Evolutionary conservation across 2,888 invertebrate genomes (phyloP).

Genomic region (Amiota communis): DNA sequence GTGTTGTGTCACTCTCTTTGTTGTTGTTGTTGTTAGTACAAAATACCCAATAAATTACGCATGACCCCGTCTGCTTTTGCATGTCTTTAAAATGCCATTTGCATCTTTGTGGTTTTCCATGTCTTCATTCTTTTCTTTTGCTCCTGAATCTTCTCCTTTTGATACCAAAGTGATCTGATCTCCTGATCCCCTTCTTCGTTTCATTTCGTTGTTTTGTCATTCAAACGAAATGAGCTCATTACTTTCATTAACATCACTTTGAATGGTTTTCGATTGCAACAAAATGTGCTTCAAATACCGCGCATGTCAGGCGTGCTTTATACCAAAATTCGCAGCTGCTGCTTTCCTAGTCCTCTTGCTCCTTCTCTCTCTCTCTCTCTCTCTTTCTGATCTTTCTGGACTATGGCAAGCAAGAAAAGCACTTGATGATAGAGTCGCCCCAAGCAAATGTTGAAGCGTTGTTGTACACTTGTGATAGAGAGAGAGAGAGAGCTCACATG

Average conservation of each 20-base stretch:
- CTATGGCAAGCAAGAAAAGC: not conserved
- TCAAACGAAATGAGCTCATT: slow-evolving; percentile 51
- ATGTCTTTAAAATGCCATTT: slow-evolving; percentile 71
- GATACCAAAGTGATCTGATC: not conserved
- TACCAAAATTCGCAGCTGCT: slow-evolving; percentile 50
- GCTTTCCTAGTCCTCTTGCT: slow-evolving; percentile 34
- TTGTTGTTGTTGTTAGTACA: slow-evolving; percentile 36
- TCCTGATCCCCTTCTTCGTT: slow-evolving; percentile 40
- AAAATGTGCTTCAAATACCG: slow-evolving; percentile 33
- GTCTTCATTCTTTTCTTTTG: slow-evolving; percentile 35
- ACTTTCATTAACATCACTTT: slow-evolving; percentile 67
- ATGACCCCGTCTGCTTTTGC: slow-evolving; percentile 62
- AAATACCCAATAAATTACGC: slow-evolving; percentile 67
- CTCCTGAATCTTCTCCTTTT: slow-evolving; percentile 14
- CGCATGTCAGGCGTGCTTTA: slow-evolving; percentile 38
- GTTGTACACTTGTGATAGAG: not conserved
- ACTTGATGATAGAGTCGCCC: slow-evolving; percentile 16
- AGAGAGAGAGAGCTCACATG: too few relatives aligned
- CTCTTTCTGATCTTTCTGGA: too few relatives aligned
- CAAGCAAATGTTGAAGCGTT: slow-evolving; percentile 6
- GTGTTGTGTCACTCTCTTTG: not conserved
- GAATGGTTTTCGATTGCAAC: slow-evolving; percentile 44
- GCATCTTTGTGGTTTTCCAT: slow-evolving; percentile 66
- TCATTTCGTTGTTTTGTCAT: not conserved
- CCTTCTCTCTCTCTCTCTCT: slow-evolving; percentile 6